These are phyloP conservation scores for Notarius quadriscutis DNA, from an alignment of 2,113 vertebrate species.

Conservation along the genomic window DNA sequence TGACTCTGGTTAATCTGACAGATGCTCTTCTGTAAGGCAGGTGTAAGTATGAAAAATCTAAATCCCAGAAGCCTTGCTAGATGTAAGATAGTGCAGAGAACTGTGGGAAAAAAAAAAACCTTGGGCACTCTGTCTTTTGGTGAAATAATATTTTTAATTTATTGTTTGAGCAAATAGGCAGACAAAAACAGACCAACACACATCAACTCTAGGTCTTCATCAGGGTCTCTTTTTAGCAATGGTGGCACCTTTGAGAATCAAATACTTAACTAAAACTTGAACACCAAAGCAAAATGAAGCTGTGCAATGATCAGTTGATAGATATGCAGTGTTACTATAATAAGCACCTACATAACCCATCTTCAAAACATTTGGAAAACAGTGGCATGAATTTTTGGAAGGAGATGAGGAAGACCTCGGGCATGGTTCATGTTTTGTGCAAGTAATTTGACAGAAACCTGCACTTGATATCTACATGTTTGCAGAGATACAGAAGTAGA, in stretches of 20 bases:
- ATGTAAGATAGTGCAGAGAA: too few species aligned
- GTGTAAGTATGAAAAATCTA: too few species aligned
- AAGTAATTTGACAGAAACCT: not conserved
- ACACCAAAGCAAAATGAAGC: not conserved
- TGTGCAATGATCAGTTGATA: not conserved
- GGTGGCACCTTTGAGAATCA: not conserved
- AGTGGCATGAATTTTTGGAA: not conserved
- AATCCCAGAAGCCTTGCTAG: too few species aligned
- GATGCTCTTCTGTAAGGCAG: too few species aligned
- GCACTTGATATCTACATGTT: not conserved
- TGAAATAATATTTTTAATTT: too few species aligned
- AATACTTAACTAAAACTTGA: not conserved
- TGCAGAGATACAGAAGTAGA: not conserved
- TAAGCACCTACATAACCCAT: not conserved
- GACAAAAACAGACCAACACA: too few species aligned
- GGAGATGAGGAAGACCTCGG: not conserved
- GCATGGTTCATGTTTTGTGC: not conserved
- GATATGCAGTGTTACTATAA: not conserved
- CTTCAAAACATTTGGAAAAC: not conserved
- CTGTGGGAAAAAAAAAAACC: too few species aligned
- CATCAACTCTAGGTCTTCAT: too few species aligned
- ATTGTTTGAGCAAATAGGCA: too few species aligned
- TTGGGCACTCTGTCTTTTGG: too few species aligned
- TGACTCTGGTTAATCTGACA: too few species aligned
- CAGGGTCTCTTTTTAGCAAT: not conserved